A percentile compares a stretch with the other conserved stretches of the same genome.
phyloP scores from a whole-genome alignment of 2,888 invertebrate genomes.

The Meiosimyza platycephala region DNA sequence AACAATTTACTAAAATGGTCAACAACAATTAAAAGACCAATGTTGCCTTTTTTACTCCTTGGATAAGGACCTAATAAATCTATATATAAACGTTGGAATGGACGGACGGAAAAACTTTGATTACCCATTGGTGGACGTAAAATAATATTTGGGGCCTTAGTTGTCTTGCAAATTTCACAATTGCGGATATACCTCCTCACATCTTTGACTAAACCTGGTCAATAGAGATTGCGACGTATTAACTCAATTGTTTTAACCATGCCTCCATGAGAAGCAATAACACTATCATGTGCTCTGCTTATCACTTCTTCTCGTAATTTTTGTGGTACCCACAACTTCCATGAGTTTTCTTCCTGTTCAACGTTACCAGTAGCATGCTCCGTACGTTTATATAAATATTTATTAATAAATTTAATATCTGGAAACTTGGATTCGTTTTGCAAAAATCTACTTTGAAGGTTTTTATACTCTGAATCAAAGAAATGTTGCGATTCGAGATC shows the following conservation, averaged over 20 bases:
- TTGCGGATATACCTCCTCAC: conserved; percentile 16
- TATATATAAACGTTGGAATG: conserved; percentile 2
- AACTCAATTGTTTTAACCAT: conserved; percentile 34
- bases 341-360: conserved; percentile 10
- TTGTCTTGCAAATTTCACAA: conserved; percentile 30
- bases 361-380: conserved; percentile 21
- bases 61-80: conserved; percentile 18
- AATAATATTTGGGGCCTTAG: conserved; percentile 21
- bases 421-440: conserved; percentile 16
- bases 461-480: background rate
- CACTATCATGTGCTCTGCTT: conserved; percentile 15
- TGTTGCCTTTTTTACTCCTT: background rate
- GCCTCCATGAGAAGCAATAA: conserved; percentile 26
- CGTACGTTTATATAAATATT: conserved; percentile 29
- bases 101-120: too few species aligned
- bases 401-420: conserved; percentile 31
- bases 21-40: conserved; percentile 16
- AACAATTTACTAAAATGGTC: conserved; percentile 11
- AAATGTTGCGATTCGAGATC: conserved; percentile 9
- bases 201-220: conserved; percentile 26
- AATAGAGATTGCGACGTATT: conserved; percentile 26
- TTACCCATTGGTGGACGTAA: conserved; percentile 27
- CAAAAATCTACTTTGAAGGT: background rate
- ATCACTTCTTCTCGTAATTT: background rate
- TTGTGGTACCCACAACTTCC: conserved; percentile 37